Conservation (phyloP, 92 coral and sea anemone species). For the Pocillopora grandis region DNA sequence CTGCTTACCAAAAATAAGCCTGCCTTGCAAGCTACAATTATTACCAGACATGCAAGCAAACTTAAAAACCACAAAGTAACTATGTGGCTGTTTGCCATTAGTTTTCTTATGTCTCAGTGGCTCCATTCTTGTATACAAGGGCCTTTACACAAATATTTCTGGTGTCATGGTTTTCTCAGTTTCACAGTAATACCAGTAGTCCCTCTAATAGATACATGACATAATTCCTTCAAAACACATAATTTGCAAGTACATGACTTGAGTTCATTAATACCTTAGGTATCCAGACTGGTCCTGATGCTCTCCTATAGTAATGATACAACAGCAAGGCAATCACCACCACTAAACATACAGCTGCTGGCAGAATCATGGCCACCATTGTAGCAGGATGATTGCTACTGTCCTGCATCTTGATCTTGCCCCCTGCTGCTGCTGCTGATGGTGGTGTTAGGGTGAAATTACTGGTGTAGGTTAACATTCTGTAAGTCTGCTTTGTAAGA, state of each 20-base stretch:
- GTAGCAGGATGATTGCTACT: constrained; percentile 25
- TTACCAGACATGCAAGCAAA: no score
- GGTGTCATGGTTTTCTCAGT: neutral
- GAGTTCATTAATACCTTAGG: constrained; percentile 49
- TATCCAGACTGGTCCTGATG: constrained; percentile 76
- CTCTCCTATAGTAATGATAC: constrained; percentile 49
- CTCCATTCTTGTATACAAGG: no score
- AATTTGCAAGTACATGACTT: neutral
- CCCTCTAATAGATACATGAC: neutral
- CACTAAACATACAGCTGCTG: constrained; percentile 30
- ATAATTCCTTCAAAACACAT: neutral
- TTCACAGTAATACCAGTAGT: neutral
- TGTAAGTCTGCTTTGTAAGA: constrained; percentile 8
- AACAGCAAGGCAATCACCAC: constrained; percentile 35
- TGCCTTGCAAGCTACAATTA: no score
- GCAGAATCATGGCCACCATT: constrained; percentile 30
- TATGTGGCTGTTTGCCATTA: no score
- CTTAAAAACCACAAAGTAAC: no score
- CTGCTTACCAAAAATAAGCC: no score
- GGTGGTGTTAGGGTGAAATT: neutral
- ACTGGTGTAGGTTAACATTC: constrained; percentile 4
- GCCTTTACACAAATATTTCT: no score
- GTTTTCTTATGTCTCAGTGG: no score
- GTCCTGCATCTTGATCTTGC: constrained; percentile 8
- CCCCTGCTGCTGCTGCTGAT: constrained; percentile 8